Base-by-base conservation (phyloP, 2,113 vertebrate genomes). In the Rana temporaria region DNA sequence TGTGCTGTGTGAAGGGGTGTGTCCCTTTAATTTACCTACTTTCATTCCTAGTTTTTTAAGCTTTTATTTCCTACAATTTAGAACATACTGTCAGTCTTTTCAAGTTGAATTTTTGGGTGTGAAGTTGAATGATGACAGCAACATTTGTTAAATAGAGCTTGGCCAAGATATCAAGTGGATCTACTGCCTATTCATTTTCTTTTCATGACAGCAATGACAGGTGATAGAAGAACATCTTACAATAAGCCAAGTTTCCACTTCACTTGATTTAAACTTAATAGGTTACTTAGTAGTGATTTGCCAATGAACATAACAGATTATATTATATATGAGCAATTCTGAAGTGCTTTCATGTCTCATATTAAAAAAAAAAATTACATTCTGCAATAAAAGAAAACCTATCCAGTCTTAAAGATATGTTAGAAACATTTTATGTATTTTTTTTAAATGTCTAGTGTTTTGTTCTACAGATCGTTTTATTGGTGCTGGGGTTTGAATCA, bases 181-280 rank as follows among this genome's bases (percentile, higher is more conserved):
- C 65, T 59, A 19, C 4, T 57, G 77, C 64, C 77, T 66, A 26
- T 66, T 67, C 63, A 55, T 56, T 24, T 48, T 30, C n/a, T 70
- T 62, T 59, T 80, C 78, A 30, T 80, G 78, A 80, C 78, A 71
- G 78, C 55, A 60, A 22, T 80, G 78, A 80, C 66, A 80, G 66
- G 67, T 80, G 66, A 80, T 80, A 70, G 78, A 57, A 80, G 66
- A 69, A 70, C 55, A 26, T 22, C 32, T 60, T 22, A 22, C 34
- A 48, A 34, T n/a, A 16, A 80, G 78, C 66, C 66, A 59, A 69
- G 30, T 79, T 80, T 80, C 78, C 67, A 80, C 57, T 59, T 48
- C 66, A 70, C 53, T 68, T 70, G 66, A 70, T 57, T 79, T 57
- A 7, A 42, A 42, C 60, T 56, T 56, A 74, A 75, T 65, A 74